Percentiles rank a stretch among this genome's conserved stretches.
Conservation (phyloP, 2,797 vertebrate genomes). For the Melanotaenia parkinsoni region DNA sequence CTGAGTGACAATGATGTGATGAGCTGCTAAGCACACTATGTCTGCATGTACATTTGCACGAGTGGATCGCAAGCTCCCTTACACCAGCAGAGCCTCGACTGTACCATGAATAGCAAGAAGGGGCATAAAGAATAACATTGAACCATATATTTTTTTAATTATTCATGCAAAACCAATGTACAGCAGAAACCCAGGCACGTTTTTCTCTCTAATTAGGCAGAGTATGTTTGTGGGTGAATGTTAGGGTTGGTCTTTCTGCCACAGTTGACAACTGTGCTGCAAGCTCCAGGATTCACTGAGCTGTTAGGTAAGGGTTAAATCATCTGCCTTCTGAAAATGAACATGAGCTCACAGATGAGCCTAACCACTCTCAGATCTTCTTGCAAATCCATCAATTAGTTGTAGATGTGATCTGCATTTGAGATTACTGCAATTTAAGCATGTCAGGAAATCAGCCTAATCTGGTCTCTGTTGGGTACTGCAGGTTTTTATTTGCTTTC, state of each 20-base stretch:
- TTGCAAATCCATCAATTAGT: constrained; percentile 86
- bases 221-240: constrained; percentile 45
- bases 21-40: constrained; percentile 48
- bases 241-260: constrained; percentile 65
- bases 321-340: constrained; percentile 78
- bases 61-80: constrained; percentile 34
- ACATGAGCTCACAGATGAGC: constrained; percentile 73
- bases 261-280: constrained; percentile 41
- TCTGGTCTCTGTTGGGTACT: constrained; percentile 77
- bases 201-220: constrained; percentile 64
- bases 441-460: constrained; percentile 77
- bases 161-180: constrained; percentile 73
- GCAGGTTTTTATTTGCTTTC: constrained; percentile 77
- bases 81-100: constrained; percentile 28
- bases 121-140: constrained; percentile 61
- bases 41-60: constrained; percentile 58
- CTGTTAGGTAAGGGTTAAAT: constrained; percentile 72
- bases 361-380: constrained; percentile 75
- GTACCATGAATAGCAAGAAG: constrained; percentile 41
- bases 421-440: constrained; percentile 83
- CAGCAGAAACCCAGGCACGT: constrained; percentile 47
- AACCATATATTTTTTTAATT: constrained; percentile 68
- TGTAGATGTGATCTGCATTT: constrained; percentile 85
- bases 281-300: constrained; percentile 28
- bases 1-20: constrained; percentile 52